A percentile compares a stretch with the other conserved stretches of the same genome.
These are phyloP conservation scores for Arge pagana DNA, from an alignment of 2,888 invertebrate species.

Conservation along the genomic window DNA sequence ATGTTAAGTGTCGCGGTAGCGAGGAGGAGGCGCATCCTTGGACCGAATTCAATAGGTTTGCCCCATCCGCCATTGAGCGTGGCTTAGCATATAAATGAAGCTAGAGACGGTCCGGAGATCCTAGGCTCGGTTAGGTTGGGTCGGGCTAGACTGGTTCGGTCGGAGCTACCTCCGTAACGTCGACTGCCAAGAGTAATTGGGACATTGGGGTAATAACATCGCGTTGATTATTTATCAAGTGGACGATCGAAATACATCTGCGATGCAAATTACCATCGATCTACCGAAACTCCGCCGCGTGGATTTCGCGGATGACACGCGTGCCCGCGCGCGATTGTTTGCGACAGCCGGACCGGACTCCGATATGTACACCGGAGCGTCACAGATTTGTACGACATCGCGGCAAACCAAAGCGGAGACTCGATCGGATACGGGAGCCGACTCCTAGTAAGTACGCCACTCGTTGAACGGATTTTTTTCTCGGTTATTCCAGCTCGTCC, in stretches of 20 bases:
- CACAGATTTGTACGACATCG: too few species aligned
- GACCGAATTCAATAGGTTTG: conserved; percentile 16
- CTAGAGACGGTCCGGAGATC: background rate
- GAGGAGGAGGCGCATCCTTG: conserved; percentile 1
- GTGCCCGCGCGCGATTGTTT: too few species aligned
- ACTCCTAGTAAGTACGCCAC: too few species aligned
- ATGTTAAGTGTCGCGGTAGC: too few species aligned
- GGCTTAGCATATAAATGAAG: conserved; percentile 17
- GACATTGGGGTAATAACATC: conserved; percentile 32
- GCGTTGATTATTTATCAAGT: conserved; percentile 40
- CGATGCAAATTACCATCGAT: conserved; percentile 45
- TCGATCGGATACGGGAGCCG: too few species aligned
- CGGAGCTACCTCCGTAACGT: background rate
- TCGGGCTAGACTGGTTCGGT: background rate
- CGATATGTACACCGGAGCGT: too few species aligned
- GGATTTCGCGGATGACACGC: too few species aligned
- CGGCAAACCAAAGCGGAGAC: too few species aligned
- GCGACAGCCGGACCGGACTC: too few species aligned
- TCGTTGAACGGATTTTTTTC: too few species aligned
- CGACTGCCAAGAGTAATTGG: conserved; percentile 29
- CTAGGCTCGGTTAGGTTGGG: background rate
- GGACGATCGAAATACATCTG: conserved; percentile 41
- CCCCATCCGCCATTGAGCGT: conserved; percentile 4
- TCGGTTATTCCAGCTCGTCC: too few species aligned
- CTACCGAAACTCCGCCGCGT: too few species aligned